Evolutionary conservation across 2,797 vertebrate genomes (phyloP).

Genomic region (Etheostoma perlongum): DNA sequence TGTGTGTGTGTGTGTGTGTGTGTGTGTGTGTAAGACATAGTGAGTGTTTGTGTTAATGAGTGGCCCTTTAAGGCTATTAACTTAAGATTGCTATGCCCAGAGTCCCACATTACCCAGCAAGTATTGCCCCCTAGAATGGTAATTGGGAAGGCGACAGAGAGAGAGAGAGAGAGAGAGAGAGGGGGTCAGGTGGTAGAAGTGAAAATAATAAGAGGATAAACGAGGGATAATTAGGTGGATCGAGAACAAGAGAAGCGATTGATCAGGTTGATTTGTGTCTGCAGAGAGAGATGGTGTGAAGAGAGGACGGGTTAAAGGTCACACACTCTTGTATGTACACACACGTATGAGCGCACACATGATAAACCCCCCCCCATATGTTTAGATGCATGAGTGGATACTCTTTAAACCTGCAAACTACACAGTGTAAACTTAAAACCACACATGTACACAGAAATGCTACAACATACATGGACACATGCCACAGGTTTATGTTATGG

Average conservation of each 20-base stretch:
- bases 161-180: constrained; percentile 8
- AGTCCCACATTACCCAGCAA: constrained; percentile 90
- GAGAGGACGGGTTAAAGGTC: constrained; percentile 74
- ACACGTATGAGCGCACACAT: constrained; percentile 26
- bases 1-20: constrained; percentile 36
- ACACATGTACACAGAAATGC: neutral
- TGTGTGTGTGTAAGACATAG: constrained; percentile 38
- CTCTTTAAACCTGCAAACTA: neutral
- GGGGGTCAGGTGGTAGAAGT: constrained; percentile 38
- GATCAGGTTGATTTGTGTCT: constrained; percentile 78
- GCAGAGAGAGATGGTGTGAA: constrained; percentile 43
- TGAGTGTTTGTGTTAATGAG: constrained; percentile 80
- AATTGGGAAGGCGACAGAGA: constrained; percentile 71
- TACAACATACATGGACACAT: neutral
- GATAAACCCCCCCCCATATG: constrained; percentile 39
- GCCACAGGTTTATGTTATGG: neutral
- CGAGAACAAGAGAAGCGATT: constrained; percentile 76
- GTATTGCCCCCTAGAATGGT: constrained; percentile 80
- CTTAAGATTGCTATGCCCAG: constrained; percentile 87
- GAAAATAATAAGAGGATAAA: constrained; percentile 83
- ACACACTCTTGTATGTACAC: constrained; percentile 47
- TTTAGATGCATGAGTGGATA: constrained; percentile 35
- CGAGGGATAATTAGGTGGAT: constrained; percentile 89
- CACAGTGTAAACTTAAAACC: neutral
- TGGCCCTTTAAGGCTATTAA: constrained; percentile 88